These are phyloP conservation scores for Atrichornis clamosus DNA, from an alignment of 2,113 vertebrate genomes.

Conservation along the genomic window DNA sequence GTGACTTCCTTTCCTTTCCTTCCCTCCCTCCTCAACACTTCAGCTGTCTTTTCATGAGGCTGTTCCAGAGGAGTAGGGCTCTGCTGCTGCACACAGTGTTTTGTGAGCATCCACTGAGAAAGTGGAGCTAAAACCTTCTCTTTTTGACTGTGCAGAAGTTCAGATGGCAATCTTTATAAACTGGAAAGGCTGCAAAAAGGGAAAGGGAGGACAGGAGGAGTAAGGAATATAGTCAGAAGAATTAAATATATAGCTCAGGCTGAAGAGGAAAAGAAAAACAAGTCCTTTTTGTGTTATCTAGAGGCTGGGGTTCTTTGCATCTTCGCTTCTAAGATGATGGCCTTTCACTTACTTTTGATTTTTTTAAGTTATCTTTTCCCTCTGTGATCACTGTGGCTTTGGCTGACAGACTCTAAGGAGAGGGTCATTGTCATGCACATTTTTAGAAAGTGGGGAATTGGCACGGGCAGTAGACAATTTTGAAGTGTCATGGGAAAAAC, in stretches of 20 bases:
- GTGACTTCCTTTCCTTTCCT: slow-evolving; percentile 44
- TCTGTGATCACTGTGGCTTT: neutral
- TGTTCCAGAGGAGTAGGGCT: neutral
- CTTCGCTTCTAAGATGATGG: neutral
- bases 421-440: neutral
- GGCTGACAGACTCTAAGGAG: neutral
- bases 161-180: neutral
- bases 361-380: neutral
- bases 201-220: neutral
- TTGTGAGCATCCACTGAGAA: neutral
- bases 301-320: neutral
- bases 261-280: neutral
- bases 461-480: neutral
- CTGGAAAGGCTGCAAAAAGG: neutral
- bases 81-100: neutral
- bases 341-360: slow-evolving; percentile 12
- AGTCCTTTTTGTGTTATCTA: neutral
- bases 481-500: slow-evolving; percentile 39
- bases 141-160: neutral
- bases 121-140: neutral
- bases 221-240: neutral
- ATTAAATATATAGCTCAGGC: neutral
- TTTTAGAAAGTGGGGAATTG: slow-evolving; percentile 11
- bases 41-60: neutral
- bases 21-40: slow-evolving; percentile 7